Conservation (phyloP, 2,113 vertebrate species). For the Trochalopteron elliotii region DNA sequence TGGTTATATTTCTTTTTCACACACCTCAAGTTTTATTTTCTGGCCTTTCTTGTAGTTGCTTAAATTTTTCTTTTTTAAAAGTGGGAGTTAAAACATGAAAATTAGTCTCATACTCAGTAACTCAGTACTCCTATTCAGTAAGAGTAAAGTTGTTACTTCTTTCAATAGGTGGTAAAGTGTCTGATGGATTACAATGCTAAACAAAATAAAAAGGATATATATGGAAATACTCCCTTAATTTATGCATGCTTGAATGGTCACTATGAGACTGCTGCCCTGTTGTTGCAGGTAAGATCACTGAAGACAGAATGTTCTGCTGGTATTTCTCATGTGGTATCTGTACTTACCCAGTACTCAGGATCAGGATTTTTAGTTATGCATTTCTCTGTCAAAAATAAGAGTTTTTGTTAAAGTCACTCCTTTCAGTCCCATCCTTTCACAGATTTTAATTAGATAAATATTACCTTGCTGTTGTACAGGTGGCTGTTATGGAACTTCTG, state of each 20-base stretch:
- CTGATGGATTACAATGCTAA: conserved; percentile 87
- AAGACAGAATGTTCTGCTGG: not conserved
- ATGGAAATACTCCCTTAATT: conserved; percentile 92
- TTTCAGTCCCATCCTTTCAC: not conserved
- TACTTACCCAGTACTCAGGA: not conserved
- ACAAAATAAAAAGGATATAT: conserved; percentile 88
- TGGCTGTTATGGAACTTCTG: not conserved
- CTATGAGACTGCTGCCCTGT: conserved; percentile 74
- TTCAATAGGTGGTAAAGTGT: conserved; percentile 82
- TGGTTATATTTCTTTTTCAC: not conserved
- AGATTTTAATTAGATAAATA: not conserved
- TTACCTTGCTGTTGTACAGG: not conserved
- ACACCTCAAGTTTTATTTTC: not conserved
- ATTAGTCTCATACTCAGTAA: not conserved
- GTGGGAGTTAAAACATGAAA: not conserved
- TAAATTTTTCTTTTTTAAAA: not conserved
- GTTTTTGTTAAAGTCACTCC: not conserved
- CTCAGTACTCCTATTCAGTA: not conserved
- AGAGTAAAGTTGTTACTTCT: not conserved
- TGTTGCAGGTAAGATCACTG: conserved; percentile 82
- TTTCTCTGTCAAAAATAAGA: not conserved
- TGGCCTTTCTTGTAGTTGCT: not conserved
- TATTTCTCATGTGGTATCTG: not conserved
- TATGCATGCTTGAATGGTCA: conserved; percentile 84
- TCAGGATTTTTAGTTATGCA: not conserved